Evolutionary conservation across 2,113 vertebrate genomes (phyloP).

Genomic region (Macquaria australasica): DNA sequence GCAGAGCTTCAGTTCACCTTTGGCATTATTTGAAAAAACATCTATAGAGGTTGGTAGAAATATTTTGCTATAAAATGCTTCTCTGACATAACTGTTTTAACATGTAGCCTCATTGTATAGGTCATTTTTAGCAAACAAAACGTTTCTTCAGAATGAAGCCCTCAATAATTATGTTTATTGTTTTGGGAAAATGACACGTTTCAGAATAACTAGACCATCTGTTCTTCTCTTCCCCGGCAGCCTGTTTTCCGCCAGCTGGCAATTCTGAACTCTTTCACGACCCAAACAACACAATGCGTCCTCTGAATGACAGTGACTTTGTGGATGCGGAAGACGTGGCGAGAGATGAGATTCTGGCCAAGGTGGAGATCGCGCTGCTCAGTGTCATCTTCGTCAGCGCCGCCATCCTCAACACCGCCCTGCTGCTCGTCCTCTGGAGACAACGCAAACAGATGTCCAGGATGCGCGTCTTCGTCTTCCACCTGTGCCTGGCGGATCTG

Average conservation of each 20-base stretch:
- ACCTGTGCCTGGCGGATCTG: conserved; percentile 89
- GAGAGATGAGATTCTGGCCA: conserved; percentile 79
- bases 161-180: background rate
- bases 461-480: conserved; percentile 88
- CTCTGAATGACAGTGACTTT: conserved; percentile 60
- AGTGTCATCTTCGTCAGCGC: conserved; percentile 84
- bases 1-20: background rate
- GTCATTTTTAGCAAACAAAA: background rate
- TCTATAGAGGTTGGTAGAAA: background rate
- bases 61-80: background rate
- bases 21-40: background rate
- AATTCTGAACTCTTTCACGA: background rate
- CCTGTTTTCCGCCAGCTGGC: background rate
- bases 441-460: conserved; percentile 83
- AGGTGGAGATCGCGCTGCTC: conserved; percentile 85
- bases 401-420: conserved; percentile 83
- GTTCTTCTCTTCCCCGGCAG: background rate
- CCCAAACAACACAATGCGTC: conserved; percentile 47
- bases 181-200: background rate
- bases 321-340: conserved; percentile 46
- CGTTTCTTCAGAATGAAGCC: background rate
- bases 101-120: background rate
- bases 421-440: conserved; percentile 82
- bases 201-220: background rate
- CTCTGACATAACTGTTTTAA: background rate